phyloP scores from a whole-genome alignment of 2,888 invertebrate genomes.

The Caenorhabditis afra region DNA sequence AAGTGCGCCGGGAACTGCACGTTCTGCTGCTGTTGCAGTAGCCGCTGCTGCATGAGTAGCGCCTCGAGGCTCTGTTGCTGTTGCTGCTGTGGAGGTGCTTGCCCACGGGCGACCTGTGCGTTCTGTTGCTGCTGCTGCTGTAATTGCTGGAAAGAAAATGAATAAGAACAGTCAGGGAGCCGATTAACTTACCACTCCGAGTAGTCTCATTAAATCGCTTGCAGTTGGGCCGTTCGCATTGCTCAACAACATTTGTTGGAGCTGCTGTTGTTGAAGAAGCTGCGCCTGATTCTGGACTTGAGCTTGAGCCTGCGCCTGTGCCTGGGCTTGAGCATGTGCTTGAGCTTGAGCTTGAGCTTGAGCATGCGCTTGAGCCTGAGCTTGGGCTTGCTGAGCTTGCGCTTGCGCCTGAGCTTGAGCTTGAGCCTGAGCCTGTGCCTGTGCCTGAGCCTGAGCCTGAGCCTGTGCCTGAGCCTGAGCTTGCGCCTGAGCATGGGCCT shows the following conservation, averaged over 20 bases:
- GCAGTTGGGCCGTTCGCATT: neutral
- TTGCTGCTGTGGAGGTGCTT: conserved; percentile 7
- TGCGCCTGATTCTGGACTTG: conserved; percentile 32
- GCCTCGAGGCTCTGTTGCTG: conserved; percentile 2
- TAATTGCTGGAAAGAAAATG: conserved; percentile 14
- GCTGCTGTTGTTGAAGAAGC: conserved; percentile 41
- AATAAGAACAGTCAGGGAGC: no score
- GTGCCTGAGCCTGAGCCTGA: conserved; percentile 18
- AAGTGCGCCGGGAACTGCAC: conserved; percentile 1
- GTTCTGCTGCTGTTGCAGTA: conserved; percentile 5
- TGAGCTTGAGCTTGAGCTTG: conserved; percentile 21
- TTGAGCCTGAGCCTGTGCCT: conserved; percentile 22
- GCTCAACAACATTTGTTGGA: conserved; percentile 21
- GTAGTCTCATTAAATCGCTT: conserved; percentile 7
- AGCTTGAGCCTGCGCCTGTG: conserved; percentile 13
- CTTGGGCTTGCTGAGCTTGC: no score
- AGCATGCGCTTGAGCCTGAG: conserved; percentile 11
- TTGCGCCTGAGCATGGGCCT: neutral
- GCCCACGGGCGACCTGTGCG: neutral
- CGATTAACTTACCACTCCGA: neutral
- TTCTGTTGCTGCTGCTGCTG: conserved; percentile 35
- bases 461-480: conserved; percentile 31
- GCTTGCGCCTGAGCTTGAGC: no score
- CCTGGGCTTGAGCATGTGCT: conserved; percentile 9
- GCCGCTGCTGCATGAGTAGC: neutral